These are phyloP conservation scores for Ammospiza maritima DNA, from an alignment of 2,797 vertebrate genomes.

Conservation along the genomic window DNA sequence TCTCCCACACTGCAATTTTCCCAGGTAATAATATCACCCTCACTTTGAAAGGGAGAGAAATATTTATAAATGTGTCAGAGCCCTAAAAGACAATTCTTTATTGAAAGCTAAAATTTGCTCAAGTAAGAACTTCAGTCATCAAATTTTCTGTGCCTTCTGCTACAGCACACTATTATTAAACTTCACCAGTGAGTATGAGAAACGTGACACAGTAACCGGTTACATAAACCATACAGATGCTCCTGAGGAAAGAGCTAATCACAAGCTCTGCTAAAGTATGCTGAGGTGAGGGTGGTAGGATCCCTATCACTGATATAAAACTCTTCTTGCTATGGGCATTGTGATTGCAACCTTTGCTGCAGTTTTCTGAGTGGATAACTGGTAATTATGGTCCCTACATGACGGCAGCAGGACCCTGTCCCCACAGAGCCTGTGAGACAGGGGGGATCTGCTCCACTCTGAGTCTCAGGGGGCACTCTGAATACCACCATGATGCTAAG, in stretches of 20 bases:
- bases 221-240: background rate
- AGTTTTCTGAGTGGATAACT: background rate
- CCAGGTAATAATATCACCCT: background rate
- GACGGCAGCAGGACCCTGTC: background rate
- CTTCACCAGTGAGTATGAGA: background rate
- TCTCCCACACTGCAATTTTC: background rate
- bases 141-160: background rate
- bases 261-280: background rate
- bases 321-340: background rate
- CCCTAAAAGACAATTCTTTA: background rate
- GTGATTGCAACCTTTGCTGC: background rate
- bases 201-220: background rate
- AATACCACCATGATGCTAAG: background rate
- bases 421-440: background rate
- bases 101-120: background rate
- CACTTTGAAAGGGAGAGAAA: background rate
- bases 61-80: background rate
- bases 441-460: background rate
- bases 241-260: background rate
- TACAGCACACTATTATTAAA: background rate
- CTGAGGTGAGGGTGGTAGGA: background rate
- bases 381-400: background rate
- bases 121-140: background rate
- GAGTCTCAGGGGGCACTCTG: background rate
- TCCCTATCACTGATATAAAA: background rate